Conservation (phyloP, 2,797 vertebrate species). For the Ctenosaura bakeri region DNA sequence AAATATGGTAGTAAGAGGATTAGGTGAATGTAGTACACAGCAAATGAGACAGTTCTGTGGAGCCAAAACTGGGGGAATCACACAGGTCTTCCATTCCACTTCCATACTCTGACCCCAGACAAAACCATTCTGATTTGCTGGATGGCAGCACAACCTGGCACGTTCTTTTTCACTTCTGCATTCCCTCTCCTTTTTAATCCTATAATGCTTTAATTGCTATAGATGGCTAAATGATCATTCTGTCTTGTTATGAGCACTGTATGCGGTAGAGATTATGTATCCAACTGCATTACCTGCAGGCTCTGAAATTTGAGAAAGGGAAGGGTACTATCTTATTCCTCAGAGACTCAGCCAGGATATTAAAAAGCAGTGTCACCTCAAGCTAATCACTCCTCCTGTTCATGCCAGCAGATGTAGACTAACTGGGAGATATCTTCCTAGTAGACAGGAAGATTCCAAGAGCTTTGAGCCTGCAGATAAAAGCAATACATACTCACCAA, state of each 20-base stretch:
- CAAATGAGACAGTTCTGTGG: background rate
- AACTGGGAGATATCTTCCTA: background rate
- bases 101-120: background rate
- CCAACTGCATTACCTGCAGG: background rate
- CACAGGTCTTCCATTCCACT: background rate
- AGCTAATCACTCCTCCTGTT: background rate
- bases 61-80: background rate
- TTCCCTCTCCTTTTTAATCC: background rate
- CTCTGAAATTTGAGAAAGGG: too few relatives aligned
- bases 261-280: background rate
- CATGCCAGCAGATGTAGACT: background rate
- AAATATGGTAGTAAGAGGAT: background rate
- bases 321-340: background rate
- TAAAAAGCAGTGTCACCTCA: background rate
- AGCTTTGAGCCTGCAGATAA: background rate
- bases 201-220: too few relatives aligned
- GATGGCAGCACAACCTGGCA: too few relatives aligned
- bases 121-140: too few relatives aligned
- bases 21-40: background rate
- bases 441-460: background rate
- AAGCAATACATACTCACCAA: conserved; percentile 83
- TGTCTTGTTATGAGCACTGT: background rate
- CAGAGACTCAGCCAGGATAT: background rate
- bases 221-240: background rate
- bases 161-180: too few relatives aligned